Percentiles rank a stretch among this genome's conserved stretches.
These are phyloP conservation scores for Acleris sparsana DNA, from an alignment of 2,888 invertebrate species.

Conservation along the genomic window DNA sequence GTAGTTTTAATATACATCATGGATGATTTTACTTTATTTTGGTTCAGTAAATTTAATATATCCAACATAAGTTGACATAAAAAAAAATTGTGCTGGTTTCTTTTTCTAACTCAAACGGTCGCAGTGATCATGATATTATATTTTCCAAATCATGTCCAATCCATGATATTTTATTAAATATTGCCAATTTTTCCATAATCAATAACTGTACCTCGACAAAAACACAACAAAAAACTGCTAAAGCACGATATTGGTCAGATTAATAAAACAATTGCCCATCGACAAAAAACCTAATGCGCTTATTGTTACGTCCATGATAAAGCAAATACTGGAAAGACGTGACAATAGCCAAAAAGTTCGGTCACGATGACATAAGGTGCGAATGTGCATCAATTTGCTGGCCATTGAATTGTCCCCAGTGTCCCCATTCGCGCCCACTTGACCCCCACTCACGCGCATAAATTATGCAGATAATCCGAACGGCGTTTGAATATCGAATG, in stretches of 20 bases:
- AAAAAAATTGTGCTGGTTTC: too few species aligned
- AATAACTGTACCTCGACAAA: background rate
- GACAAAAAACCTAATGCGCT: conserved; percentile 52
- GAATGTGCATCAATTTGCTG: conserved; percentile 68
- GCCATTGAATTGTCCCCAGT: conserved; percentile 50
- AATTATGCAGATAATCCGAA: conserved; percentile 79
- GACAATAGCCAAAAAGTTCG: conserved; percentile 51
- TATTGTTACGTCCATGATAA: conserved; percentile 57
- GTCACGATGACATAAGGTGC: conserved; percentile 72
- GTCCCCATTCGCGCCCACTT: conserved; percentile 61
- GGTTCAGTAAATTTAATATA: too few species aligned
- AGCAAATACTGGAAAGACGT: conserved; percentile 50
- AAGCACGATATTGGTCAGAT: conserved; percentile 27
- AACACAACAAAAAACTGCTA: conserved; percentile 1
- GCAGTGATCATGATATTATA: too few species aligned
- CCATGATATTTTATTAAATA: too few species aligned
- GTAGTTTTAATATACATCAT: background rate
- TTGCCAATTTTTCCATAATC: background rate
- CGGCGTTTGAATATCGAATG: conserved; percentile 30
- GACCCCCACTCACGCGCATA: conserved; percentile 73
- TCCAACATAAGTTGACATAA: too few species aligned
- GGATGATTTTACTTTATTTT: too few species aligned
- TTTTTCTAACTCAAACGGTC: too few species aligned
- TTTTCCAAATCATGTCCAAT: too few species aligned
- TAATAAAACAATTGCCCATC: conserved; percentile 34